phyloP scores from a whole-genome alignment of 1,140 invertebrate genomes.

The Stratiolaelaps scimitus region DNA sequence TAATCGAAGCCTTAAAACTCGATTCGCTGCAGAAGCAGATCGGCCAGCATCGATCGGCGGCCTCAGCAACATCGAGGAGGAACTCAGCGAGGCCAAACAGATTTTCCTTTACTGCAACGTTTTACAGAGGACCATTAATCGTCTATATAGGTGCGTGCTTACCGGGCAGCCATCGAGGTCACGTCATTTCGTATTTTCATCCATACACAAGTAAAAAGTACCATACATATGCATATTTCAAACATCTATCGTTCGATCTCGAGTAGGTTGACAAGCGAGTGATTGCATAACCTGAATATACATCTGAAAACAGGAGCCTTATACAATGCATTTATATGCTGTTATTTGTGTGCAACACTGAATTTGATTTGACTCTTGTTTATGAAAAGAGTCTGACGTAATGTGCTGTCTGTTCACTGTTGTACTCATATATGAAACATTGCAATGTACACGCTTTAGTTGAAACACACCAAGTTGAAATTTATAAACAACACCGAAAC shows the following conservation, averaged over 20 bases:
- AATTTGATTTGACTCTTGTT: no score
- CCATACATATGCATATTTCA: not conserved
- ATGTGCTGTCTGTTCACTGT: no score
- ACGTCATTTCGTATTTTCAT: not conserved
- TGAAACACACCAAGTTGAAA: no score
- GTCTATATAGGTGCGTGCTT: not conserved
- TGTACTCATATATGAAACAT: no score
- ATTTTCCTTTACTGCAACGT: not conserved
- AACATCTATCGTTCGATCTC: not conserved
- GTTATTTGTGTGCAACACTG: no score
- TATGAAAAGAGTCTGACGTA: no score
- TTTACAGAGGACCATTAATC: conserved; percentile 1
- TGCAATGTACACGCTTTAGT: no score
- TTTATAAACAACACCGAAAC: no score
- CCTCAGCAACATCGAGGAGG: not conserved
- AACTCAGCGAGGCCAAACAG: not conserved
- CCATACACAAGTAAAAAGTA: not conserved
- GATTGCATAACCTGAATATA: not conserved
- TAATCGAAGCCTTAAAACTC: not conserved
- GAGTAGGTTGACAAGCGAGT: not conserved
- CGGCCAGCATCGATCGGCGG: no score
- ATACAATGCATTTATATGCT: no score
- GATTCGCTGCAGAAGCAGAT: not conserved
- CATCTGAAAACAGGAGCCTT: no score
- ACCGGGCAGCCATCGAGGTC: not conserved